These are phyloP conservation scores for Charina bottae DNA, from an alignment of 2,113 vertebrate genomes.

Conservation along the genomic window DNA sequence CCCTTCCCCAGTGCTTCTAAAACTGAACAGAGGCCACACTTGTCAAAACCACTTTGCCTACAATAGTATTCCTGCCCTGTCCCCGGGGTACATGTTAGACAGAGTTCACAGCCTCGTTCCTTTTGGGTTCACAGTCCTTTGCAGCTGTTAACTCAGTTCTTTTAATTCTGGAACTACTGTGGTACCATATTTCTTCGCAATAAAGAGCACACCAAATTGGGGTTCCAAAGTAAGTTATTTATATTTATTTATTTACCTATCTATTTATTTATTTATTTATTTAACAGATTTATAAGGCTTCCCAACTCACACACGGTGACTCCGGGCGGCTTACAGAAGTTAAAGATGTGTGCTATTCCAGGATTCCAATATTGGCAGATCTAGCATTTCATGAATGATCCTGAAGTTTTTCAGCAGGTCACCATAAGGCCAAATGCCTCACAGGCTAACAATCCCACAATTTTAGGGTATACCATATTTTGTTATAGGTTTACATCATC, in stretches of 20 bases:
- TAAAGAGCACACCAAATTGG: background rate
- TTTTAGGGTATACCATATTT: background rate
- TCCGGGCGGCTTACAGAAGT: too few relatives aligned
- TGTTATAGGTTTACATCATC: background rate
- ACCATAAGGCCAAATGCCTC: background rate
- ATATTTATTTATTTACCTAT: too few relatives aligned
- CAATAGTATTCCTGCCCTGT: background rate
- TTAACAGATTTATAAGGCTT: too few relatives aligned
- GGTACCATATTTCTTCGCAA: background rate
- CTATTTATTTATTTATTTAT: too few relatives aligned
- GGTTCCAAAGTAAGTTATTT: background rate
- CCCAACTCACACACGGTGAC: too few relatives aligned
- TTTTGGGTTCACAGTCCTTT: background rate
- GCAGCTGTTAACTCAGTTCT: background rate
- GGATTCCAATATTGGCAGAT: background rate
- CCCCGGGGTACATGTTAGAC: background rate
- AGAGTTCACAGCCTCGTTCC: background rate
- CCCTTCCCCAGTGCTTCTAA: background rate
- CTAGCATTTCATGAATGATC: background rate
- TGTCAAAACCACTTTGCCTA: background rate
- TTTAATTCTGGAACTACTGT: background rate
- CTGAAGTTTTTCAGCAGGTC: background rate
- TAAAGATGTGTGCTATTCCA: background rate
- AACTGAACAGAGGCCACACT: too few relatives aligned
- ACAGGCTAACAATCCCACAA: background rate